Evolutionary conservation across 2,113 vertebrate species (phyloP).

Genomic region (Ciconia maguari): DNA sequence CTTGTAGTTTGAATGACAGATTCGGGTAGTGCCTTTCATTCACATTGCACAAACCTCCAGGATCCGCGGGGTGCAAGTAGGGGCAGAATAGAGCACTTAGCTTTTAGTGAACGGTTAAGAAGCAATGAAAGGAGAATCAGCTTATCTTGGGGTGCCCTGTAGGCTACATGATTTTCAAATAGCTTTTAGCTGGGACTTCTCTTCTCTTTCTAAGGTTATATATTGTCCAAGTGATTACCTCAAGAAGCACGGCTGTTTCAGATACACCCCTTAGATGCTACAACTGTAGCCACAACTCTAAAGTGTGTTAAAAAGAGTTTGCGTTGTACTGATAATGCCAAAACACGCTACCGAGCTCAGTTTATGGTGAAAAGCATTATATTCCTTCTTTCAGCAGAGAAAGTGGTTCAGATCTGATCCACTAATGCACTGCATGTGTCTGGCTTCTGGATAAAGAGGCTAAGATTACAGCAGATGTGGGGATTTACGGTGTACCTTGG

Average conservation of each 20-base stretch:
- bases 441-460: neutral
- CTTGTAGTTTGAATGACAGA: slow-evolving; percentile 38
- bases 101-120: slow-evolving; percentile 67
- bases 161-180: slow-evolving; percentile 59
- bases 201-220: neutral
- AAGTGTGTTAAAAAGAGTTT: neutral
- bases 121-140: slow-evolving; percentile 64
- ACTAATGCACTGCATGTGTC: neutral
- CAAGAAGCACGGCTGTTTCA: slow-evolving; percentile 7
- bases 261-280: neutral
- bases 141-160: slow-evolving; percentile 53
- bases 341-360: neutral
- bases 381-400: neutral
- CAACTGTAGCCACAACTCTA: neutral
- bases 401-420: neutral
- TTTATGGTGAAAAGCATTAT: neutral
- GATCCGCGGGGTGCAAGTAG: slow-evolving; percentile 19
- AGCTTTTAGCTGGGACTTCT: slow-evolving; percentile 46
- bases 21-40: slow-evolving; percentile 11
- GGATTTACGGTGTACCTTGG: neutral
- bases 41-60: neutral
- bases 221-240: slow-evolving; percentile 36
- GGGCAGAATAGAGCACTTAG: slow-evolving; percentile 33
- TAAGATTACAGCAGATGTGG: neutral
- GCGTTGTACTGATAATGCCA: neutral